Conservation (phyloP, 2,113 vertebrate genomes). For the Semicossyphus pulcher region DNA sequence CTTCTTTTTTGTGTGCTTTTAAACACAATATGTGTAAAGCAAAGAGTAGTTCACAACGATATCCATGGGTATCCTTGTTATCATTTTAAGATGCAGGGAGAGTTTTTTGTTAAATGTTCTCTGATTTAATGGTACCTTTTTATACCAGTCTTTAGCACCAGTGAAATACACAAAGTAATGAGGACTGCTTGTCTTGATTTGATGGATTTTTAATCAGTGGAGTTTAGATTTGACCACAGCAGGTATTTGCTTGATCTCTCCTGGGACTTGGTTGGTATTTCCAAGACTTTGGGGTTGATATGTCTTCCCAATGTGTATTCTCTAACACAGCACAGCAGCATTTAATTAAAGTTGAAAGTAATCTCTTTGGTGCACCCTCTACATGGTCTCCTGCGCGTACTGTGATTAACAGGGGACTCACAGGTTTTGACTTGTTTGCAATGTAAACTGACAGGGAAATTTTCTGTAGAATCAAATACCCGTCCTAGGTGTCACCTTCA, state of each 20-base stretch:
- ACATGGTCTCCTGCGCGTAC: background rate
- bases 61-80: background rate
- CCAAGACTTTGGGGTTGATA: conserved; percentile 61
- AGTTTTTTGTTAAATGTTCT: too few species aligned
- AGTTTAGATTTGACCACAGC: conserved; percentile 50
- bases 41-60: too few species aligned
- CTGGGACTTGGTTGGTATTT: conserved; percentile 72
- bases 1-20: too few species aligned
- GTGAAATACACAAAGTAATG: background rate
- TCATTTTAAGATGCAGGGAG: too few species aligned
- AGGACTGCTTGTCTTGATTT: conserved; percentile 7
- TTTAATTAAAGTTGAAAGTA: conserved; percentile 80
- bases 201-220: conserved; percentile 50
- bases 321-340: conserved; percentile 46
- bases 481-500: conserved; percentile 12
- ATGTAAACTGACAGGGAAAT: conserved; percentile 18
- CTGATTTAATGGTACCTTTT: too few species aligned
- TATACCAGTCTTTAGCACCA: background rate
- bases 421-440: background rate
- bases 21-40: too few species aligned
- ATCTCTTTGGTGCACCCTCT: conserved; percentile 39
- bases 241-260: conserved; percentile 73
- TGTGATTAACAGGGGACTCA: conserved; percentile 26
- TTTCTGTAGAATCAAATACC: conserved; percentile 33
- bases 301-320: conserved; percentile 59